Conservation (phyloP, 2,113 vertebrate species). For the Hyaena hyaena region DNA sequence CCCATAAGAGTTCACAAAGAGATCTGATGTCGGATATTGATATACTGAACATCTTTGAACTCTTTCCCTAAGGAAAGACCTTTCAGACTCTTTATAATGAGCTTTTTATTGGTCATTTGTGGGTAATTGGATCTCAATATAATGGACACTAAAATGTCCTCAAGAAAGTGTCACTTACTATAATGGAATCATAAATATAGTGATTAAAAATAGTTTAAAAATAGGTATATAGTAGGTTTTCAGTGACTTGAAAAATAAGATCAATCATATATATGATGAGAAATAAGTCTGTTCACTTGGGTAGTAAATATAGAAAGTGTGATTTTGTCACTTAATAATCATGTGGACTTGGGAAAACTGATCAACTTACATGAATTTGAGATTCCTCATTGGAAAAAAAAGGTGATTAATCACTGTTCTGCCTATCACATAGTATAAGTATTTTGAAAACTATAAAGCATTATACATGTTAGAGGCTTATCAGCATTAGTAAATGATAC, state of each 20-base stretch:
- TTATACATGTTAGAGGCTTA: neutral
- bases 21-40: neutral
- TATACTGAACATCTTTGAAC: neutral
- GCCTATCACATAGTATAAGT: neutral
- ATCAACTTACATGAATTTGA: slow-evolving; percentile 14
- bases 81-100: slow-evolving; percentile 8
- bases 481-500: slow-evolving; percentile 1
- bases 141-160: slow-evolving; percentile 22
- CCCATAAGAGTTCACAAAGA: neutral
- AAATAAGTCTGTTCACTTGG: slow-evolving; percentile 43
- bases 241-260: slow-evolving; percentile 54
- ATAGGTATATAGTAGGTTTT: neutral
- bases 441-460: slow-evolving; percentile 40
- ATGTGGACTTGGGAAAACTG: neutral
- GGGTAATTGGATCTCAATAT: neutral
- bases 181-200: slow-evolving; percentile 19
- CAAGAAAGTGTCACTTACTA: neutral
- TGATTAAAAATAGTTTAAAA: slow-evolving; percentile 14
- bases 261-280: neutral
- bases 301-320: slow-evolving; percentile 51
- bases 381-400: slow-evolving; percentile 36
- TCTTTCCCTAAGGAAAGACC: slow-evolving; percentile 27
- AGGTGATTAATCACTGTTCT: slow-evolving; percentile 18
- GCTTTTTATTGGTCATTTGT: neutral
- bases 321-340: slow-evolving; percentile 28